These are phyloP conservation scores for Phyllostomus hastatus DNA, from an alignment of 2,113 vertebrate genomes.

Conservation along the genomic window DNA sequence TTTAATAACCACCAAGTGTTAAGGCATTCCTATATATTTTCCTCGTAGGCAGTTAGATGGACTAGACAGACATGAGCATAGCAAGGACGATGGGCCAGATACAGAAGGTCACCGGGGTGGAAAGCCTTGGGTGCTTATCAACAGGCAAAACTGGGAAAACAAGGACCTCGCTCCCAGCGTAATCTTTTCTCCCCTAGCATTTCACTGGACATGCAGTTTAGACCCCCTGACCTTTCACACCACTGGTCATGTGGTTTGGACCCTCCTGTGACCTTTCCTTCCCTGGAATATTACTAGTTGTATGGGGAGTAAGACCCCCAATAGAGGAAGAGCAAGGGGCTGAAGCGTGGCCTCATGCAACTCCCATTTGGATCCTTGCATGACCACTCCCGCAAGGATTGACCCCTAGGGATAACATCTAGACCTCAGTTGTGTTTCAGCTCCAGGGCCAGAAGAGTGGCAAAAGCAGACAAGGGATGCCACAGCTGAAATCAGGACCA, in stretches of 20 bases:
- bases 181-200: not conserved
- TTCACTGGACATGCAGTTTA: not conserved
- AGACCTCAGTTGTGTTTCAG: not conserved
- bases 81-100: not conserved
- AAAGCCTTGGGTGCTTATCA: not conserved
- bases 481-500: not conserved
- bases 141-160: not conserved
- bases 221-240: not conserved
- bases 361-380: not conserved
- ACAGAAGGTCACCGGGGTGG: not conserved
- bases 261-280: not conserved
- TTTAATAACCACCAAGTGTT: not conserved
- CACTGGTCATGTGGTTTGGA: not conserved
- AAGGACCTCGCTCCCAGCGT: not conserved
- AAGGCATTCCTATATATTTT: not conserved
- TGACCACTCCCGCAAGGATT: not conserved
- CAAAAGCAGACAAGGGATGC: not conserved
- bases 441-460: not conserved
- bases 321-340: not conserved
- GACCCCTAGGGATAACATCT: not conserved
- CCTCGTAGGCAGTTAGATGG: not conserved
- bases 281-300: not conserved
- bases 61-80: not conserved
- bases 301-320: no score
- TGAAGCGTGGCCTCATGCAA: not conserved